Conservation (phyloP, 2,113 vertebrate genomes). For the Semicossyphus pulcher region DNA sequence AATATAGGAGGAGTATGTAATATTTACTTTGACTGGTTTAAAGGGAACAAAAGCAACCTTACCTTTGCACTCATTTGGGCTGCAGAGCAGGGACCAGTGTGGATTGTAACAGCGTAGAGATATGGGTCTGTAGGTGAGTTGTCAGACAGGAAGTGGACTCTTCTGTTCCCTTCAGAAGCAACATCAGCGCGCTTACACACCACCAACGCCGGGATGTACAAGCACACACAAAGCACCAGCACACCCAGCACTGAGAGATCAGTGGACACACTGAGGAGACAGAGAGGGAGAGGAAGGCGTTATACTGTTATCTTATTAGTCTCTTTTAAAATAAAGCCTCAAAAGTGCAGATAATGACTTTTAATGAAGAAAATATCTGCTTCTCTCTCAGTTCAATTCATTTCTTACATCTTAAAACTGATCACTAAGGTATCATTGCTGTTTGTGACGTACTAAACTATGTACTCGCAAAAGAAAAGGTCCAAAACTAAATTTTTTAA, state of each 20-base stretch:
- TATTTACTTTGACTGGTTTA: no score
- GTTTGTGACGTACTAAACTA: no score
- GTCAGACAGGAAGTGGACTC: conserved; percentile 80
- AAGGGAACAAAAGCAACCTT: not conserved
- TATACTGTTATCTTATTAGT: no score
- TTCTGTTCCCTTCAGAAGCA: conserved; percentile 50
- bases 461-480: no score
- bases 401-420: not conserved
- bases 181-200: conserved; percentile 68
- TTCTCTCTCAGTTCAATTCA: not conserved
- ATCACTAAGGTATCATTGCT: not conserved
- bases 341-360: not conserved
- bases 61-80: conserved; percentile 85
- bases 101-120: conserved; percentile 82
- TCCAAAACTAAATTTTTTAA: no score
- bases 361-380: not conserved
- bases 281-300: conserved; percentile 8
- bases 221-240: conserved; percentile 58
- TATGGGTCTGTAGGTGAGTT: conserved; percentile 64
- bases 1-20: no score
- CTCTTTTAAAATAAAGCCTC: not conserved
- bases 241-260: conserved; percentile 74
- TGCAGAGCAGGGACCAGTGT: conserved; percentile 84
- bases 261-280: conserved; percentile 63
- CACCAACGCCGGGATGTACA: conserved; percentile 67